Conservation (phyloP, 1,140 invertebrate species). For the Geopemphigus sp. region DNA sequence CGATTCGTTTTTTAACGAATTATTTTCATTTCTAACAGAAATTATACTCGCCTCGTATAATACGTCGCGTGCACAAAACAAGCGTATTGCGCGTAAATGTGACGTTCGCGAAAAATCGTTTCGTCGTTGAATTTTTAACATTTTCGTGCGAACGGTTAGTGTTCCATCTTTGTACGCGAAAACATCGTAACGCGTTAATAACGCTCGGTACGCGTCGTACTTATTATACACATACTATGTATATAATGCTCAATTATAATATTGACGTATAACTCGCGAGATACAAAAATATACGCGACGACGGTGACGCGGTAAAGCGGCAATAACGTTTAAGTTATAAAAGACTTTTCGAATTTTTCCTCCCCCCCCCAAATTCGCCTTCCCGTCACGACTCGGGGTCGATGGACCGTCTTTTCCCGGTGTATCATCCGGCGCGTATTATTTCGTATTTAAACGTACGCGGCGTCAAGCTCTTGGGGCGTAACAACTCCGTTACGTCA, state of each 20-base stretch:
- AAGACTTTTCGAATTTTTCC: neutral
- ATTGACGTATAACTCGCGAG: slow-evolving; percentile 10
- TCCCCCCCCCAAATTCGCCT: neutral
- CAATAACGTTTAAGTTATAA: neutral
- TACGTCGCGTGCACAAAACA: too few species aligned
- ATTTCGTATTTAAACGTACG: too few species aligned
- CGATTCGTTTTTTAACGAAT: too few species aligned
- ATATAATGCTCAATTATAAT: neutral
- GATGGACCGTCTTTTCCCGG: too few species aligned
- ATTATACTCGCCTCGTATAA: too few species aligned
- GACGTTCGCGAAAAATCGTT: slow-evolving; percentile 9
- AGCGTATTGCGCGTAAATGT: too few species aligned
- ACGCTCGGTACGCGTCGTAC: neutral
- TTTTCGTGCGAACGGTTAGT: neutral
- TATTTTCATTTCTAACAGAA: too few species aligned
- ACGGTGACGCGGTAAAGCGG: neutral
- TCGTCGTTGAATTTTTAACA: slow-evolving; percentile 1
- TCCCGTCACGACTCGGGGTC: neutral
- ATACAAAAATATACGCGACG: neutral
- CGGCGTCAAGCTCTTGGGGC: too few species aligned
- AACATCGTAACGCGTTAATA: slow-evolving; percentile 31
- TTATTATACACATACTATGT: neutral
- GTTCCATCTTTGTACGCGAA: neutral
- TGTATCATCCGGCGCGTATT: too few species aligned
- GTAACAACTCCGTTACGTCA: too few species aligned